A percentile compares a stretch with the other conserved stretches of the same genome.
Conservation (phyloP, 1,140 invertebrate species). For the Archegozetes longisetosus region DNA sequence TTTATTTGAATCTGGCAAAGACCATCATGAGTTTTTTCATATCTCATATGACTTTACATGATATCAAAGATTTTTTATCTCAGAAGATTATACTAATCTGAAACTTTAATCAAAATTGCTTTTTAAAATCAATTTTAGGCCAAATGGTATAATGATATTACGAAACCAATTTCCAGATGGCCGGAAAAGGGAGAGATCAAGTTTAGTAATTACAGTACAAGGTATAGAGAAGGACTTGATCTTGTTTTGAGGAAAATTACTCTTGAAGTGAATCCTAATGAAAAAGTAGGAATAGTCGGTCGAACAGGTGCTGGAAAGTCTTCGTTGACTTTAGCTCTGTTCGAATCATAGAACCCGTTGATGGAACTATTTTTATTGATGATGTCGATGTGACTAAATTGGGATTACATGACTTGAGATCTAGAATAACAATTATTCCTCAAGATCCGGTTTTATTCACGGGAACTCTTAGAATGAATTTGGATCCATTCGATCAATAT, state of each 20-base stretch:
- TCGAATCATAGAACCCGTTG: constrained; percentile 46
- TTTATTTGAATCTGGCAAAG: too few species aligned
- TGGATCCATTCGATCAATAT: constrained; percentile 57
- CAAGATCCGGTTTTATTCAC: constrained; percentile 85
- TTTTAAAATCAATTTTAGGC: too few species aligned
- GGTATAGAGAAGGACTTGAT: constrained; percentile 62
- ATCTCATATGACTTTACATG: too few species aligned
- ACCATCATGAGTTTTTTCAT: too few species aligned
- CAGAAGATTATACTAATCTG: too few species aligned
- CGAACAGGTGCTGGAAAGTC: constrained; percentile 42
- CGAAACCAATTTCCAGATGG: constrained; percentile 45
- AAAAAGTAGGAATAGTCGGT: constrained; percentile 57
- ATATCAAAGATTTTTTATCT: too few species aligned
- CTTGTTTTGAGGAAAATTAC: constrained; percentile 55
- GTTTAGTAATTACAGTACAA: constrained; percentile 57
- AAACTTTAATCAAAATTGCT: too few species aligned
- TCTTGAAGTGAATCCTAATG: constrained; percentile 52
- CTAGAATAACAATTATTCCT: constrained; percentile 71
- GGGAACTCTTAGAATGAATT: constrained; percentile 73
- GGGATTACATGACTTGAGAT: constrained; percentile 51
- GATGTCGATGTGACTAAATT: constrained; percentile 56
- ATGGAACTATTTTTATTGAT: constrained; percentile 60
- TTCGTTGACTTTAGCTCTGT: constrained; percentile 26
- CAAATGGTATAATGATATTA: not conserved
- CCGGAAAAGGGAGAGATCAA: constrained; percentile 52